These are phyloP conservation scores for Anisognathus igniventris DNA, from an alignment of 2,797 vertebrate species.

Conservation along the genomic window DNA sequence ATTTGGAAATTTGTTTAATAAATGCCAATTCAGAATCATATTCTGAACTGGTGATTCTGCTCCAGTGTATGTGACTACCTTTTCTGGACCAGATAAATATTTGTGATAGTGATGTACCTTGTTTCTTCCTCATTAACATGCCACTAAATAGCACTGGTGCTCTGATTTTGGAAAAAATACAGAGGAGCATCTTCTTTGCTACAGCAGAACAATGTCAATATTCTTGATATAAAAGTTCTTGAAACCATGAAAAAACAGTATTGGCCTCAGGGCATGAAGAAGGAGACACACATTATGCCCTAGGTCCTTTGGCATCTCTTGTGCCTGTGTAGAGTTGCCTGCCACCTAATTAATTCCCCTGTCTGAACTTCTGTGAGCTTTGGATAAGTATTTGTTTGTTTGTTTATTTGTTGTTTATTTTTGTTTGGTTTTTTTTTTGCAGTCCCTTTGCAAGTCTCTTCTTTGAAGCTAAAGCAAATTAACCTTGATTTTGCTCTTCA, in stretches of 20 bases:
- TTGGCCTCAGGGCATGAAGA: background rate
- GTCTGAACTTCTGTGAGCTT: background rate
- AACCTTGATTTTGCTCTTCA: background rate
- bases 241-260: background rate
- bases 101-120: background rate
- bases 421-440: background rate
- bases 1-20: background rate
- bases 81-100: background rate
- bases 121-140: background rate
- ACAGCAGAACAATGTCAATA: background rate
- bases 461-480: background rate
- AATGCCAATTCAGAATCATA: background rate
- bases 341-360: background rate
- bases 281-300: background rate
- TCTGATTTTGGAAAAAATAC: background rate
- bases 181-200: background rate
- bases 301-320: background rate
- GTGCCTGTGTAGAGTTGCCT: background rate
- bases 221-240: background rate
- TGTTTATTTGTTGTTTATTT: background rate
- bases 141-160: rapidly evolving
- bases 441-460: background rate
- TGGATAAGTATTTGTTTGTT: background rate
- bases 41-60: background rate
- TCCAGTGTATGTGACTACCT: background rate